These are phyloP conservation scores for Anhinga anhinga DNA, from an alignment of 2,113 vertebrate species.

Conservation along the genomic window DNA sequence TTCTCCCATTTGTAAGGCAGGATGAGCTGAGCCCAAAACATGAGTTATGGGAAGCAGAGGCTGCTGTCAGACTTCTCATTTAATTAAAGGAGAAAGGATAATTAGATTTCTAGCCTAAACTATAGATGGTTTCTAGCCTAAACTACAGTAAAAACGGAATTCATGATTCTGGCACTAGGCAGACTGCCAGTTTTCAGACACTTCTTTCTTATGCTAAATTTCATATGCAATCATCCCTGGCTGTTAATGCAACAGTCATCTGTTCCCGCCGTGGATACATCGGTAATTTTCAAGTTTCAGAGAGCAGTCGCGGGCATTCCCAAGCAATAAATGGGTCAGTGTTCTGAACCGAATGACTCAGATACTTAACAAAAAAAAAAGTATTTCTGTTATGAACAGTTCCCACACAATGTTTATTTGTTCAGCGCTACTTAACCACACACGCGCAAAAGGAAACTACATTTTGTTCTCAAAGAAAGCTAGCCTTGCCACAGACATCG, in stretches of 20 bases:
- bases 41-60: not conserved
- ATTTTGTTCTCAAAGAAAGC: not conserved
- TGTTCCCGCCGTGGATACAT: not conserved
- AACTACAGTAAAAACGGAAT: not conserved
- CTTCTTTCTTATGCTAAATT: not conserved
- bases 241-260: not conserved
- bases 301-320: not conserved
- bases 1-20: not conserved
- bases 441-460: not conserved
- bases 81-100: not conserved
- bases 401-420: not conserved
- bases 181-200: not conserved
- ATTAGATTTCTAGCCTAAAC: not conserved
- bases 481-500: fast-evolving
- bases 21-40: not conserved
- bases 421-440: not conserved
- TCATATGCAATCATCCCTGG: not conserved
- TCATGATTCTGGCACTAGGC: not conserved
- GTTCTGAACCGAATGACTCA: not conserved
- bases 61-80: not conserved
- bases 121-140: not conserved
- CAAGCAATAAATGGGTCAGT: not conserved
- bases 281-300: not conserved
- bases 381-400: not conserved
- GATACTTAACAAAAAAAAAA: not conserved